A percentile compares a stretch with the other conserved stretches of the same genome.
These are phyloP conservation scores for Mola mola DNA, from an alignment of 2,113 vertebrate genomes.

Conservation along the genomic window DNA sequence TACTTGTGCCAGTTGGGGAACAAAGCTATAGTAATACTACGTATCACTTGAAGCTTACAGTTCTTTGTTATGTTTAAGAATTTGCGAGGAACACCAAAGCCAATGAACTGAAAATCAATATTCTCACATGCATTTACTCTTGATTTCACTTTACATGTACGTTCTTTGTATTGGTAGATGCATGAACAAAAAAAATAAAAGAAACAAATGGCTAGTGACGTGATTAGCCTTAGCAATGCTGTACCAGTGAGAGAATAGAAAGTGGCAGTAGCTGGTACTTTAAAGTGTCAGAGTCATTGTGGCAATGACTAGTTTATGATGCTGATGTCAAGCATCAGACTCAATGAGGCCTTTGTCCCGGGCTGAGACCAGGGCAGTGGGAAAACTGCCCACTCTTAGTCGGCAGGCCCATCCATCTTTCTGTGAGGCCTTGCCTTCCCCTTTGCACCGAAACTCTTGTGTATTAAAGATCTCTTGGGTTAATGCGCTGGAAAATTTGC, in stretches of 20 bases:
- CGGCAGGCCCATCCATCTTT: conserved; percentile 96
- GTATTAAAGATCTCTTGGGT: conserved; percentile 94
- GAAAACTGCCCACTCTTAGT: conserved; percentile 95
- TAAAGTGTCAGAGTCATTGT: conserved; percentile 98
- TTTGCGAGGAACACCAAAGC: neutral
- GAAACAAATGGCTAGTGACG: conserved; percentile 85
- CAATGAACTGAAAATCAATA: conserved; percentile 73
- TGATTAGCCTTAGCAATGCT: conserved; percentile 84
- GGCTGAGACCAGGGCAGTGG: conserved; percentile 94
- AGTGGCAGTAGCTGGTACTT: conserved; percentile 91
- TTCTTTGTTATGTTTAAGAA: neutral
- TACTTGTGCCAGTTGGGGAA: too few relatives aligned
- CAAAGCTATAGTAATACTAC: conserved; percentile 3
- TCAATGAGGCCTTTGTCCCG: conserved; percentile 99
- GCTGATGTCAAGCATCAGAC: conserved; percentile 96
- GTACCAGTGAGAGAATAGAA: conserved; percentile 84
- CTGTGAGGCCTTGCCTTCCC: conserved; percentile 83
- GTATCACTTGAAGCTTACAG: conserved; percentile 7
- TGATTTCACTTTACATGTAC: conserved; percentile 87
- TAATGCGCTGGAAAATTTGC: conserved; percentile 99
- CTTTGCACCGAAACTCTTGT: conserved; percentile 83
- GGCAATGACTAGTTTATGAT: conserved; percentile 98
- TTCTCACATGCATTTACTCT: conserved; percentile 83
- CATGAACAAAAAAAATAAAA: conserved; percentile 83
- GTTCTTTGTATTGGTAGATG: conserved; percentile 78